Evolutionary conservation across 1,140 invertebrate genomes (phyloP).

Genomic region (Belonocnema kinseyi): DNA sequence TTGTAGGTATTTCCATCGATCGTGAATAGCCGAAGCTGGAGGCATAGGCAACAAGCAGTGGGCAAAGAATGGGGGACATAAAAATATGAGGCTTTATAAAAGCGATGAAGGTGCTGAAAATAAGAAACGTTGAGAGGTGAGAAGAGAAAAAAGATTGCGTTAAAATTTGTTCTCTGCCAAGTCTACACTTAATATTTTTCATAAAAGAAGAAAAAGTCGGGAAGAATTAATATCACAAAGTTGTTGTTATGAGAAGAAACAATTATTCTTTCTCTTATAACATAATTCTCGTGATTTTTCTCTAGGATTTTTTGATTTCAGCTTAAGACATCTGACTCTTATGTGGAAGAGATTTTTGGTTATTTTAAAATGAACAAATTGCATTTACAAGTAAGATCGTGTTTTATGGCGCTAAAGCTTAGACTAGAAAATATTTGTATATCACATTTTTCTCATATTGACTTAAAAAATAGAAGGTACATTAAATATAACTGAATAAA

Average conservation of each 20-base stretch:
- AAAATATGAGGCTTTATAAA: neutral
- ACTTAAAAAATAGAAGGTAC: too few species aligned
- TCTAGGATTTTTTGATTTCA: too few species aligned
- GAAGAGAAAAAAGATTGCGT: neutral
- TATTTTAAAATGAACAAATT: too few species aligned
- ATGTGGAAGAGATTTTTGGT: too few species aligned
- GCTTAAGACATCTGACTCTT: too few species aligned
- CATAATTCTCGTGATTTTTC: neutral
- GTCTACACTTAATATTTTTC: too few species aligned
- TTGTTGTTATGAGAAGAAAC: neutral
- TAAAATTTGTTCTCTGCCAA: neutral
- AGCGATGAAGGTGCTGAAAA: neutral
- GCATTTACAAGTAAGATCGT: too few species aligned
- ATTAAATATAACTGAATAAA: too few species aligned
- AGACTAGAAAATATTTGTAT: too few species aligned
- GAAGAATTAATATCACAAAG: neutral
- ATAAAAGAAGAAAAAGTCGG: too few species aligned
- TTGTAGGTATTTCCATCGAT: constrained; percentile 22
- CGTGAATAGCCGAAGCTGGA: neutral
- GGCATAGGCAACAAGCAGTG: neutral
- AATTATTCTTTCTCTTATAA: neutral
- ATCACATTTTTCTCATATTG: too few species aligned
- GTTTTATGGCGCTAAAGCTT: too few species aligned
- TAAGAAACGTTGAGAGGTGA: neutral
- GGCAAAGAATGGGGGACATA: neutral